A percentile compares a stretch with the other conserved stretches of the same genome.
phyloP scores from a whole-genome alignment of 30 jellyfish, hydroid and myxozoan genomes.

The Aurelia aurita region DNA sequence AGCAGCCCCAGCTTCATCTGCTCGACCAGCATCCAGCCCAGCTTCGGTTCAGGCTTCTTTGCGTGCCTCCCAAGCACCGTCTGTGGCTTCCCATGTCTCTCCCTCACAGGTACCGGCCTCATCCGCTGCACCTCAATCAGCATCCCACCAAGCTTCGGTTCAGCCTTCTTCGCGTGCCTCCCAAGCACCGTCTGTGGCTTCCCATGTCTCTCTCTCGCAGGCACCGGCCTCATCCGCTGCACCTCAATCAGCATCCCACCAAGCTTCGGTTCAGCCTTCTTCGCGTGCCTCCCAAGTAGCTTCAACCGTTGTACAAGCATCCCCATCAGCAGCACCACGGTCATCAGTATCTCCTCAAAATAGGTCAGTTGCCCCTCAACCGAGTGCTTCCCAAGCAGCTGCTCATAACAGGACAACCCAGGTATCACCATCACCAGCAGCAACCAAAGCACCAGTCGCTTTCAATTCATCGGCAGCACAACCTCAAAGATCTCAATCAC shows the following conservation, averaged over 20 bases:
- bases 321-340: neutral
- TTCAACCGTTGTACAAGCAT: neutral
- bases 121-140: too few species aligned
- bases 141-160: too few species aligned
- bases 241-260: too few species aligned
- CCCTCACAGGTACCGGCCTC: neutral
- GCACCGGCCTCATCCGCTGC: neutral
- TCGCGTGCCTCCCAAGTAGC: neutral
- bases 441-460: neutral
- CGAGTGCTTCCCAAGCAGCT: neutral
- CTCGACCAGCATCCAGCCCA: too few species aligned
- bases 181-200: too few species aligned
- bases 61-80: too few species aligned
- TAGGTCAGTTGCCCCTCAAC: too few species aligned
- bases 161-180: too few species aligned
- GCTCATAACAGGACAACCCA: neutral
- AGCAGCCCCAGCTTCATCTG: neutral
- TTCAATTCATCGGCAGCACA: neutral
- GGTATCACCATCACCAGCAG: slow-evolving; percentile 1
- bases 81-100: neutral
- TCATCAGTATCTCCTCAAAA: neutral
- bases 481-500: neutral
- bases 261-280: neutral
- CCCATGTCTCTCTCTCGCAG: neutral
- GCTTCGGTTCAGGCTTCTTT: too few species aligned